Evolutionary conservation across 1,140 invertebrate species (phyloP).

Genomic region (Neotoxoptera formosana): DNA sequence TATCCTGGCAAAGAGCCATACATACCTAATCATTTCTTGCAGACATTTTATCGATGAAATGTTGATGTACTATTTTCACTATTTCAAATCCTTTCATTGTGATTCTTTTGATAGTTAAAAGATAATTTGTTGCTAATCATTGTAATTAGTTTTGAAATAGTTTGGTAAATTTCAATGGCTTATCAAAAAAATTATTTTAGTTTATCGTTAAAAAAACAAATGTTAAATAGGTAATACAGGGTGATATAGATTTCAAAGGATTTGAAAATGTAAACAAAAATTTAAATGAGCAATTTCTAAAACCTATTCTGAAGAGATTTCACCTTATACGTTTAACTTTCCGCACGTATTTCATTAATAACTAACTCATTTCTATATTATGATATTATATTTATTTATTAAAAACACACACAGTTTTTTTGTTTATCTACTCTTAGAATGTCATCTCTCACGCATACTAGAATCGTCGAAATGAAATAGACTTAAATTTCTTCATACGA

Average conservation of each 20-base stretch:
- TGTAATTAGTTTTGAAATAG: neutral
- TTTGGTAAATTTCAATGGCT: neutral
- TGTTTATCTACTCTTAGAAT: neutral
- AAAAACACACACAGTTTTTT: neutral
- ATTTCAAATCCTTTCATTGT: neutral
- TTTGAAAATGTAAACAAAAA: neutral
- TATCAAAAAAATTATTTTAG: neutral
- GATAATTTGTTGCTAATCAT: neutral
- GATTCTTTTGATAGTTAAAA: neutral
- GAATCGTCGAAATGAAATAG: neutral
- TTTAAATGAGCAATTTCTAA: too few species aligned
- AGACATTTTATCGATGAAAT: slow-evolving; percentile 55
- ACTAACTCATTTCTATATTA: too few species aligned
- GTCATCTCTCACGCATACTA: neutral
- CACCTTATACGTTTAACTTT: neutral
- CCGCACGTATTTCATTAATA: neutral
- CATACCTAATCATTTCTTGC: slow-evolving; percentile 40
- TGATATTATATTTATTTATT: neutral
- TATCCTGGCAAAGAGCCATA: slow-evolving; percentile 40
- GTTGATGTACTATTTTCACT: slow-evolving; percentile 17
- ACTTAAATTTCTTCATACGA: neutral
- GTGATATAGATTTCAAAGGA: neutral
- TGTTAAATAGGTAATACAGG: neutral
- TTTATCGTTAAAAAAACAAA: neutral
- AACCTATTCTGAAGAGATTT: neutral